Evolutionary conservation across 2,888 invertebrate genomes (phyloP), one percentile per base, ranked within the genome.

Genomic region (Cactoblastis cactorum): DNA sequence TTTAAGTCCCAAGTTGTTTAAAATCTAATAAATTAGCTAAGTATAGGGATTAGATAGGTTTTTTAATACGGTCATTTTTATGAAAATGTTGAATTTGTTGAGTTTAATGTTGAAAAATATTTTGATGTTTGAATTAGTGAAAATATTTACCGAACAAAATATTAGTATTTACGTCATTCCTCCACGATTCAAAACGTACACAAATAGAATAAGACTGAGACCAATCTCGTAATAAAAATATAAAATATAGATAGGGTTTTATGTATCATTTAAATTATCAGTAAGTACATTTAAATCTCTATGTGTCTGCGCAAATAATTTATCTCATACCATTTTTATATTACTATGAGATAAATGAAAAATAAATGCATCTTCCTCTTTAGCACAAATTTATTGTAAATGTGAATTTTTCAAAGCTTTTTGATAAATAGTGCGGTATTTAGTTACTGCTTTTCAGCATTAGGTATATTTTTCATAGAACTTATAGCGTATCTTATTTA

Each of bases 171-270:
- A 64, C 41, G 53, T 52, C 57, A 65, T 65, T 62, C 56, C 56
- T 62, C 45, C 53, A 56, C 57, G 59, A 53, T 46, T 53, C 28
- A 48, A 55, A 53, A n/a, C 46, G 32, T 43, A 48, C 53, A 60
- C 56, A 54, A 54, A 73, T 78, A 82, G 77, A 47, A 72, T 80
- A 83, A 83, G 81, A 83, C 83, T 83, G 83, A 82, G 77, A 80
- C 77, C 81, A 82, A 81, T 76, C 76, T 77, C 76, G 73, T 61
- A 56, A 55, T 45, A 55, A 51, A 48, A 24, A 17, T n/a, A 46
- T 50, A 45, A 49, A 56, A 50, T 46, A 52, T 60, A 59, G 54
- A 52, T 59, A 59, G 52, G 52, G 53, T 32, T 33, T 49, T 49
- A 32, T 49, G n/a, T 37, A 39, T 38, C 22, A 34, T 46, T 37